Conservation (phyloP, 1,140 invertebrate species). For the Antheraea mylitta region DNA sequence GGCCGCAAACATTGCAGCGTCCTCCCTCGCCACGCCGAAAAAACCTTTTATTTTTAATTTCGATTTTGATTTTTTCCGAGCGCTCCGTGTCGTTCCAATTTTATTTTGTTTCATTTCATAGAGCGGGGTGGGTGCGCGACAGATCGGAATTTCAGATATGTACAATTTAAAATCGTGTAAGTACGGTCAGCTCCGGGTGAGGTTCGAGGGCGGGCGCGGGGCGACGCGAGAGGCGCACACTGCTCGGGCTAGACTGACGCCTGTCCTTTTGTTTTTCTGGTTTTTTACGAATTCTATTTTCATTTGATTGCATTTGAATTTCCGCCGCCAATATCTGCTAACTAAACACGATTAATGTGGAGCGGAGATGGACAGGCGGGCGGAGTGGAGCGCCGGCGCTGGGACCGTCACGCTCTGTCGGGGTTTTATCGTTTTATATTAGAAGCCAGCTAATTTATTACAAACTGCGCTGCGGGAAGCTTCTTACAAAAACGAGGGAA, state of each 20-base stretch:
- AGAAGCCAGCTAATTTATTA: constrained; percentile 72
- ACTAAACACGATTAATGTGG: constrained; percentile 80
- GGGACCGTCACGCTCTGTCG: constrained; percentile 52
- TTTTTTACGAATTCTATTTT: constrained; percentile 77
- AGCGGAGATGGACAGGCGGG: constrained; percentile 70
- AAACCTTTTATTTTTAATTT: constrained; percentile 77
- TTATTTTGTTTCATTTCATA: constrained; percentile 79
- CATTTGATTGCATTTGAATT: constrained; percentile 80
- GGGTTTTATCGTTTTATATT: constrained; percentile 74
- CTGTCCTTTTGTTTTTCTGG: constrained; percentile 76
- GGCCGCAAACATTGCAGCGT: constrained; percentile 75
- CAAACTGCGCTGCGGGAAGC: constrained; percentile 56
- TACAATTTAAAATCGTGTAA: constrained; percentile 79
- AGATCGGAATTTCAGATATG: constrained; percentile 79
- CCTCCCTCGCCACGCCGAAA: constrained; percentile 60
- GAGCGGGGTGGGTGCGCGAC: constrained; percentile 75
- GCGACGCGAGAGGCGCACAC: constrained; percentile 41
- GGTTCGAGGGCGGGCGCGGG: constrained; percentile 28
- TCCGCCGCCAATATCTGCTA: constrained; percentile 79
- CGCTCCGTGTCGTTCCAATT: constrained; percentile 68
- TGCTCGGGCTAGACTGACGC: constrained; percentile 72
- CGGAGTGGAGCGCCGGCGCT: constrained; percentile 29
- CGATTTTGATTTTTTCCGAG: constrained; percentile 77
- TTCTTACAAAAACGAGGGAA: constrained; percentile 45
- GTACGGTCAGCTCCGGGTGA: constrained; percentile 69